Evolutionary conservation across 92 coral and sea anemone genomes (phyloP), one percentile per base, ranked within the genome.

Genomic region (Actinostola sp.): DNA sequence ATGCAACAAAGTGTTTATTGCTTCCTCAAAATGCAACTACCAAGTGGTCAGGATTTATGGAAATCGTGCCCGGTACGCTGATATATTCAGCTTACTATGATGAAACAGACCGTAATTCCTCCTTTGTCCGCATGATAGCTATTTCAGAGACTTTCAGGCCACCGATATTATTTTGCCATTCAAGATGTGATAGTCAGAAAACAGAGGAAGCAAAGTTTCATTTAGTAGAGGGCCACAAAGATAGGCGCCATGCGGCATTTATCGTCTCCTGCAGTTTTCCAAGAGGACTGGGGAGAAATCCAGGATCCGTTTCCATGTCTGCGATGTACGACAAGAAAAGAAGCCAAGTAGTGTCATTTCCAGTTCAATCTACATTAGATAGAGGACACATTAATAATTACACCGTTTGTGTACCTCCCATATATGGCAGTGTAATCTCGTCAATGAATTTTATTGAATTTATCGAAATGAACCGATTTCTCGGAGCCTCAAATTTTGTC

Each of bases 401-500:
- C 4, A 63, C 86, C 14, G 82, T 86, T 69, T 86, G 90, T 30
- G 66, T 86, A 0, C 86, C 86, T 19, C 86, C 90, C 6, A 19
- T 86, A 2, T 68, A 68, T 27, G 84, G 67, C 9, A 41, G 28
- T 50, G 63, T 51, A 29, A 70, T 76, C 4, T 19, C 84, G 21
- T 26, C 41, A 29, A 8, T 54, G 12, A 75, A 48, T 17, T 35
- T 86, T 43, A 48, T 80, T 12, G 90, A 86, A 66, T 86, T 86
- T 55, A 43, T 86, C 17, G 90, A 86, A 58, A 41, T 86, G 45
- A 66, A 74, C 46, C 63, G 58, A 24, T 67, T 86, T 49, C 59
- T 86, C 15, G 90, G 90, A 43, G 90, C 83, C 25, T 50, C 84
- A 0, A 78, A 75, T 62, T 80, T 86, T 63, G 78, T 73, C 8